A percentile compares a stretch with the other conserved stretches of the same genome.
Conservation (phyloP, 2,888 invertebrate species). For the Ecliptopera silaceata region DNA sequence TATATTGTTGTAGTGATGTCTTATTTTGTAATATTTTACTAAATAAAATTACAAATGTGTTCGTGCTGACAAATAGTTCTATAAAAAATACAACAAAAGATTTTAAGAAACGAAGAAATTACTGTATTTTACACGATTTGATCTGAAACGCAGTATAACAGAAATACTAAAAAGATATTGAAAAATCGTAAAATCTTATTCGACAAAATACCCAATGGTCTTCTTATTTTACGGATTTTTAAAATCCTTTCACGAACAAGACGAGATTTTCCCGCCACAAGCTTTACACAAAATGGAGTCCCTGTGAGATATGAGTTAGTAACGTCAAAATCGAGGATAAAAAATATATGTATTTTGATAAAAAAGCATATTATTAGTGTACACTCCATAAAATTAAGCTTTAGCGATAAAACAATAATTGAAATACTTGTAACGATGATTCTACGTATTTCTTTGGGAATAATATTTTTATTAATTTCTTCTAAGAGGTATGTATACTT, state of each 20-base stretch:
- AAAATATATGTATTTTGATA: neutral
- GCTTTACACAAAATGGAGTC: slow-evolving; percentile 7
- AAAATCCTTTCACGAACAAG: slow-evolving; percentile 19
- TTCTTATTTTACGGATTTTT: slow-evolving; percentile 23
- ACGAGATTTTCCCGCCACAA: slow-evolving; percentile 14
- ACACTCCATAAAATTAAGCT: neutral
- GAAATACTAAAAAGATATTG: slow-evolving; percentile 19
- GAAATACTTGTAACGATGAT: neutral
- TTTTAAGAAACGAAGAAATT: neutral
- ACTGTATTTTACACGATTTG: neutral
- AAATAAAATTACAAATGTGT: neutral
- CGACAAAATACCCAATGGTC: slow-evolving; percentile 18
- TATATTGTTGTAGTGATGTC: slow-evolving; percentile 16
- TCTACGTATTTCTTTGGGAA: neutral
- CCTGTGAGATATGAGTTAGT: slow-evolving; percentile 16
- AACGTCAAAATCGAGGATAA: neutral
- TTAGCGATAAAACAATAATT: slow-evolving; percentile 3
- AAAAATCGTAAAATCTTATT: slow-evolving; percentile 21
- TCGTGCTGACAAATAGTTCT: neutral
- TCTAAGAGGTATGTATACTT: too few relatives aligned
- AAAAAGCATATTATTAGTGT: neutral
- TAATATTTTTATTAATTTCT: neutral
- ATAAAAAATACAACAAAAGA: too few relatives aligned
- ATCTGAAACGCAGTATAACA: slow-evolving; percentile 16
- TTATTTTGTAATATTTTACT: slow-evolving; percentile 6